Percentiles rank a stretch among this genome's conserved stretches.
phyloP scores from a whole-genome alignment of 2,113 vertebrate genomes.

The Pachyramphus minor region DNA sequence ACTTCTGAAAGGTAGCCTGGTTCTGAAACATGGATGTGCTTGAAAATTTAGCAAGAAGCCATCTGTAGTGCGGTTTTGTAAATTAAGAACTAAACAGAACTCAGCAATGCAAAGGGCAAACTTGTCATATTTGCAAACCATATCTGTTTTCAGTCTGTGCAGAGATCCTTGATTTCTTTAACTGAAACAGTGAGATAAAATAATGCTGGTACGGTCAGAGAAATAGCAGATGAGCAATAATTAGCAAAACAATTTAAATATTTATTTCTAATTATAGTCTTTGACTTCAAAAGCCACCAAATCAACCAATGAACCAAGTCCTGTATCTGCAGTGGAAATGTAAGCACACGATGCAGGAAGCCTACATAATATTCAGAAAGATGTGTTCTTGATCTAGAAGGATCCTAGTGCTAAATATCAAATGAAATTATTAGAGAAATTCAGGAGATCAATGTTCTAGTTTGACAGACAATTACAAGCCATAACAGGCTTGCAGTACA shows the following conservation, averaged over 20 bases:
- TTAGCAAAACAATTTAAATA: not conserved
- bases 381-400: not conserved
- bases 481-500: not conserved
- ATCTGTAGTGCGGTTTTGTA: not conserved
- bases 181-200: not conserved
- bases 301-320: not conserved
- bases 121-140: not conserved
- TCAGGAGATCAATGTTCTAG: not conserved
- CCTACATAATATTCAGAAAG: not conserved
- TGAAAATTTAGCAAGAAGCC: slow-evolving; percentile 14
- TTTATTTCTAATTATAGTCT: not conserved
- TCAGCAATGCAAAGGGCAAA: not conserved
- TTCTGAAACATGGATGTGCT: not conserved
- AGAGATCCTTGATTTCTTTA: not conserved
- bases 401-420: not conserved
- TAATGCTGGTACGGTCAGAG: not conserved
- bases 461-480: not conserved
- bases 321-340: not conserved
- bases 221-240: not conserved
- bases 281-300: not conserved
- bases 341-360: not conserved
- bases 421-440: not conserved
- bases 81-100: not conserved
- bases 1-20: slow-evolving; percentile 37
- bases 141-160: not conserved